Base-by-base conservation (phyloP, 2,797 vertebrate genomes). In the Sarcoramphus papa region DNA sequence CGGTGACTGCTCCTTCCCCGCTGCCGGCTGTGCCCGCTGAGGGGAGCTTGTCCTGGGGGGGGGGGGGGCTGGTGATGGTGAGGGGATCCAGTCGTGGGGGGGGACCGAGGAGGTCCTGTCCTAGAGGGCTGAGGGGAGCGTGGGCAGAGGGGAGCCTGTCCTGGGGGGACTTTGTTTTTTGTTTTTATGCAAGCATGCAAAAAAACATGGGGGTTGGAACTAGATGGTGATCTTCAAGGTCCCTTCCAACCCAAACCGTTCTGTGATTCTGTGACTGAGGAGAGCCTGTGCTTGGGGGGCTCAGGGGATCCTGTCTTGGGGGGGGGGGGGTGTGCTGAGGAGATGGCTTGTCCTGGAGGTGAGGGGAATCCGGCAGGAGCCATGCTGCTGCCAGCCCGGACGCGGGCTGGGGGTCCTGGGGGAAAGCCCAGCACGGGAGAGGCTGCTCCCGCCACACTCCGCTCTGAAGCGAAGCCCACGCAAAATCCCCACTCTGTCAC, bases 361-460 rank as follows among this genome's bases (percentile, higher is more conserved):
- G n/a, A 7, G 53, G 20, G 60, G 62, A 67, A 3, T 1, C 9
- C 3, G 20, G 35, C 62, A 7, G 31, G 47, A 17, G 8, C 60
- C 43, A 1, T 8, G 48, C 33, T 10, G 48, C 62, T 28, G 45
- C 40, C 83, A 31, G 50, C 56, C 25, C 1, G 1, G 60, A 25
- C 3, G 2, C 0, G 4, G 21, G 2, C 15, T 6, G 7, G 37
- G 12, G 54, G 21, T 6, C 41, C 47, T 57, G 65, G 48, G 41
- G 45, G 33, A 53, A 28, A 84, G 56, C 65, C 6, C 5, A 10
- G 77, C 35, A 4, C 3, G 1, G 63, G 12, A n/a, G 56, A 22
- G 9, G 35, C 19, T 5, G 41, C 20, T 35, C 33, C 35, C 9
- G 1, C 35, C 65, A 4, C n/a, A 0, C 41, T 31, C 19, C 0